Conservation (phyloP, 2,797 vertebrate species). For the Semaprochilodus insignis region DNA sequence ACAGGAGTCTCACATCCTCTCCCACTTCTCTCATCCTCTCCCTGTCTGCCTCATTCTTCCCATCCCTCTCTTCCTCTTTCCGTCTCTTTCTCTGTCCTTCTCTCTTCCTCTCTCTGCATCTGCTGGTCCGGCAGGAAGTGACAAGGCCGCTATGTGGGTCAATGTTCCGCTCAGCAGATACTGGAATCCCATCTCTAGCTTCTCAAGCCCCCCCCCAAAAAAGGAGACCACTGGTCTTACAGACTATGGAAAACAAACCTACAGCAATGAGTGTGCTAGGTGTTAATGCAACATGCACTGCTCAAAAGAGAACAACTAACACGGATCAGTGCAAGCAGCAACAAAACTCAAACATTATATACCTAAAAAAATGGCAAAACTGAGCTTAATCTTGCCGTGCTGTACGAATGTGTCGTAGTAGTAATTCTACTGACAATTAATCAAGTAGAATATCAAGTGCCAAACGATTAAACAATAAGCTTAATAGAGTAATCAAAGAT, state of each 20-base stretch:
- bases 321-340: not conserved
- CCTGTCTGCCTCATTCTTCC: conserved; percentile 2
- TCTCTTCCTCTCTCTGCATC: not conserved
- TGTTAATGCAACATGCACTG: not conserved
- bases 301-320: too few species aligned
- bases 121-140: not conserved
- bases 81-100: not conserved
- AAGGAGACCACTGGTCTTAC: not conserved
- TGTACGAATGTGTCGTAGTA: too few species aligned
- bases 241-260: not conserved
- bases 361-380: too few species aligned
- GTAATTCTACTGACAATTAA: not conserved
- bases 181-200: not conserved
- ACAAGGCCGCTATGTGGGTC: not conserved
- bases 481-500: too few species aligned
- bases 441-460: too few species aligned
- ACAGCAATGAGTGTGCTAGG: not conserved
- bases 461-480: too few species aligned
- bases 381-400: too few species aligned
- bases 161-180: not conserved
- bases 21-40: not conserved
- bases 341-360: not conserved
- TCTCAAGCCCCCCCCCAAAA: not conserved
- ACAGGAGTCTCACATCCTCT: conserved; percentile 26
- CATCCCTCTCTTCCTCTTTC: conserved; percentile 21